Base-by-base conservation (phyloP, 2,113 vertebrate genomes). In the Sebastes fasciatus region DNA sequence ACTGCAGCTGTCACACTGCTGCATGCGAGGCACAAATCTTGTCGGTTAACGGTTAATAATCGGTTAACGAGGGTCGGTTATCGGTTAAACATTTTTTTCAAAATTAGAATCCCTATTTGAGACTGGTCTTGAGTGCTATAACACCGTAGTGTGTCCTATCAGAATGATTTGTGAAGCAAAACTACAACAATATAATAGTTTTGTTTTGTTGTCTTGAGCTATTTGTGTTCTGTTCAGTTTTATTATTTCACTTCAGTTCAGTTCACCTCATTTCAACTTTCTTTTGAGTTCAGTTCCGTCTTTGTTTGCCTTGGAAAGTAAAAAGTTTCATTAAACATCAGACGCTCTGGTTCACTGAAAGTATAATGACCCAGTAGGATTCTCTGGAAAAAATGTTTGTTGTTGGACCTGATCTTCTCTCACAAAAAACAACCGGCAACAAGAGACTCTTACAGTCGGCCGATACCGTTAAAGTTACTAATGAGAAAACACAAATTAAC, bases 351-450 rank as follows among this genome's bases (percentile, higher is more conserved):
- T 80, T 87, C 46, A 49, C 74, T 86, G 74, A 82, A 85, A 68
- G 42, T 68, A 65, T 81, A 86, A 85, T 73, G 40, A 75, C 83
- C 75, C 75, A 69, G 69, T 45, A 77, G 75, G 74, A 86, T 71
- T 88, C 57, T 80, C 3, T 62, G 12, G 40, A 83, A 81, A 83
- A 81, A 81, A 26, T 70, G 63, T 83, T 83, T 85, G 46, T 62
- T 77, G 68, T 72, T 62, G 72, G 42, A 81, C 68, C 16, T 68
- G 45, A 76, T 86, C 48, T 69, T 84, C 48, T 75, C 49, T 14
- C 23, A 48, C 21, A 61, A 77, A 77, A 83, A 86, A 75, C 34
- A 65, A 45, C n/a, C 54, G 72, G 54, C 19, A 6, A 69, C 45
- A 23, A 49, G 34, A 74, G 19, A 52, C 40, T 54, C 23, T 23